phyloP scores from a whole-genome alignment of 2,113 vertebrate genomes.

The Amazona vittata region DNA sequence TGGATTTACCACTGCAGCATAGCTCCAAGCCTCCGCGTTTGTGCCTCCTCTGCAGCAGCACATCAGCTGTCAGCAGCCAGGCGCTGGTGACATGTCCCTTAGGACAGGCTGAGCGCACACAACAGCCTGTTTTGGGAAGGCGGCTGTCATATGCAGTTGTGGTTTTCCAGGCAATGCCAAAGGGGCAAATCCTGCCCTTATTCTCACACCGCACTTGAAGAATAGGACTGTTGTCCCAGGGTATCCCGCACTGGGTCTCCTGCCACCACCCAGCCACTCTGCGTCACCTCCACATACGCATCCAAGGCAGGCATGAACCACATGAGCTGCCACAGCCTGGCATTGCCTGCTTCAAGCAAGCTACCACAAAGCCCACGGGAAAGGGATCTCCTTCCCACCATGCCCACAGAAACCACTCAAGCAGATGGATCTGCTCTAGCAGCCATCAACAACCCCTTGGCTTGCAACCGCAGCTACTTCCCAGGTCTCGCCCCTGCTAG shows the following conservation, averaged over 20 bases:
- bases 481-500: not conserved
- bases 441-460: not conserved
- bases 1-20: accelerated
- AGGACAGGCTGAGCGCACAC: not conserved
- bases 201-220: not conserved
- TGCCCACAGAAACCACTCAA: not conserved
- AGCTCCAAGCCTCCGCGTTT: not conserved
- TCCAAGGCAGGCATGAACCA: not conserved
- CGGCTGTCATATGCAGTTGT: accelerated
- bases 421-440: not conserved
- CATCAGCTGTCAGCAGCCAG: not conserved
- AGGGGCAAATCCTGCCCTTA: not conserved
- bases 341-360: not conserved
- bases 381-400: not conserved
- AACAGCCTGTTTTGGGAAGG: not conserved
- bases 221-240: not conserved
- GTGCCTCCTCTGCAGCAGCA: not conserved
- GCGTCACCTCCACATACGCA: accelerated
- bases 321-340: not conserved
- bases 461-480: not conserved
- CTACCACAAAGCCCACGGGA: not conserved
- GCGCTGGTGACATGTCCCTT: accelerated
- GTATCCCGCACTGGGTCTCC: not conserved
- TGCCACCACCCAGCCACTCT: not conserved
- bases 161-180: not conserved